Base-by-base conservation (phyloP, 2,888 invertebrate species). In the Uropetala carovei region DNA sequence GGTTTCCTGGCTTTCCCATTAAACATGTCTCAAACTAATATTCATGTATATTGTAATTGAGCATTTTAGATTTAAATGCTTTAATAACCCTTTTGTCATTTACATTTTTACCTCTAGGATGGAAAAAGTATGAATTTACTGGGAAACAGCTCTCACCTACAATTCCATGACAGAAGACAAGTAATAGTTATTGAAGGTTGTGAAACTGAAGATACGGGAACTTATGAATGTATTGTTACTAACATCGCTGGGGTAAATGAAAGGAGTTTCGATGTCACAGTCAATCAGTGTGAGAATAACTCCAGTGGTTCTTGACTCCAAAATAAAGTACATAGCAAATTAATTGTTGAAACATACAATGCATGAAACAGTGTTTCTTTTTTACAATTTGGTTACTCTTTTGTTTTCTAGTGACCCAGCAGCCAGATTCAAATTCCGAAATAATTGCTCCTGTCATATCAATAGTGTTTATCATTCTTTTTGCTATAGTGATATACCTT, bases 381-480 rank as follows among this genome's bases (percentile, higher is more conserved):
- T 18, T 64, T 81, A 81, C 1, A n/a, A 13, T 1, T 27, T 81
- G 11, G 9, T 3, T 22, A 27, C 22, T 3, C 30, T 22, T 85
- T 22, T 85, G 18, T 22, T 22, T 58, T 58, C 22, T 58, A 57
- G 58, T 30, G 8, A 68, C 43, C 43, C 16, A 89, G 30, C 30
- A 64, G 27, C 8, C 27, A 64, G 13, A 56, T n/a, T 43, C n/a
- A 10, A 43, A 68, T n/a, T 43, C 64, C 16, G 14, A 43, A 43
- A 64, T 60, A 43, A 89, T 64, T 14, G 56, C 64, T 18, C 64
- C 68, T 43, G 30, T 43, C 18, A 89, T 89, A 27, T 30, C 89
- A 5, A 89, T 89, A 30, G 27, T 89, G 4, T 64, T 89, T n/a
- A 56, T 89, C 13, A 43, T 89, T 30, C 89, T 89, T 89, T 60